Conservation (phyloP, 2,113 vertebrate species). For the Serinus canaria region DNA sequence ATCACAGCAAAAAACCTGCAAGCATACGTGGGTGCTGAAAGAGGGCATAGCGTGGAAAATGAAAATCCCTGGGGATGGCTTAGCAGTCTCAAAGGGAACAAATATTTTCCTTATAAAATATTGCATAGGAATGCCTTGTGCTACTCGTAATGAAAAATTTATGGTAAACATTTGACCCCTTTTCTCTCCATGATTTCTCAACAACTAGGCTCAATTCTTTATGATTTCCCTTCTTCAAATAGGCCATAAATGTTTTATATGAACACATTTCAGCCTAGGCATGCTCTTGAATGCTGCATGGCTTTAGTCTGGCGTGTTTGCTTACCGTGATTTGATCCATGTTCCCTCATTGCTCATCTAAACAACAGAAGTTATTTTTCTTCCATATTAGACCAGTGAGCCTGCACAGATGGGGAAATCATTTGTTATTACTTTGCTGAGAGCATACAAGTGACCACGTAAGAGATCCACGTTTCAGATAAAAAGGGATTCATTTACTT, state of each 20-base stretch:
- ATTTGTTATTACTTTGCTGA: slow-evolving; percentile 28
- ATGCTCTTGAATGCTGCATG: not conserved
- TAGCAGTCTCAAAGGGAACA: not conserved
- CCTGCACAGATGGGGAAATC: slow-evolving; percentile 44
- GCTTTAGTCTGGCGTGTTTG: not conserved
- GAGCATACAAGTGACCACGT: slow-evolving; percentile 15
- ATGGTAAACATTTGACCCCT: not conserved
- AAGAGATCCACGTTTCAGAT: slow-evolving; percentile 11
- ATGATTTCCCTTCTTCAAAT: not conserved
- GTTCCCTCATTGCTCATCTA: slow-evolving; percentile 33
- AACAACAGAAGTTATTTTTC: slow-evolving; percentile 60
- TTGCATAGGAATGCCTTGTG: not conserved
- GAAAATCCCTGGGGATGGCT: not conserved
- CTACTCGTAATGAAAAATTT: not conserved
- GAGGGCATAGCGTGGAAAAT: not conserved
- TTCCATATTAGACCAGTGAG: not conserved
- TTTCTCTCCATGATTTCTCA: not conserved
- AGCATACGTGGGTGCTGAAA: not conserved
- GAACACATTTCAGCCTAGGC: not conserved
- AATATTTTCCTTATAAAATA: not conserved
- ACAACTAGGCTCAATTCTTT: not conserved
- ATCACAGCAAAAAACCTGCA: not conserved
- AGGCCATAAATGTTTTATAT: not conserved
- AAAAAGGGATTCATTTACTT: not conserved
- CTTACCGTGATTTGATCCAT: not conserved